These are phyloP conservation scores for Mionectes macconnelli DNA, from an alignment of 2,113 vertebrate species.

Conservation along the genomic window DNA sequence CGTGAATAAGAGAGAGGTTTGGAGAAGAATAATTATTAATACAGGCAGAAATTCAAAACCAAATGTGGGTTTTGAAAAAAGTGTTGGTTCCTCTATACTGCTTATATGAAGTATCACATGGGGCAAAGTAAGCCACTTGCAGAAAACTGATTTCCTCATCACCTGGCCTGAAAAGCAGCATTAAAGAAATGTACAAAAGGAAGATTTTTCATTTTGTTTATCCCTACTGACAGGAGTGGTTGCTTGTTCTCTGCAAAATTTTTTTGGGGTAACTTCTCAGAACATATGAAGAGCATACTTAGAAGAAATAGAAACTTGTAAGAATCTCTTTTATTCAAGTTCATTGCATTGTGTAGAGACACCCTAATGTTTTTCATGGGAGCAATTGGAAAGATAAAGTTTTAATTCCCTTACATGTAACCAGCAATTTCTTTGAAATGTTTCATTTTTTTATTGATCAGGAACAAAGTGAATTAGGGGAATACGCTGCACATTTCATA, in stretches of 20 bases:
- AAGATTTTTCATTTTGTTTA: neutral
- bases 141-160: neutral
- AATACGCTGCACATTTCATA: neutral
- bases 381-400: neutral
- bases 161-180: neutral
- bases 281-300: neutral
- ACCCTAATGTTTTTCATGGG: neutral
- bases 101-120: neutral
- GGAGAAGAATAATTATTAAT: neutral
- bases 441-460: neutral
- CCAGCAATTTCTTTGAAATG: neutral
- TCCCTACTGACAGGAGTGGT: no score
- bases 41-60: neutral
- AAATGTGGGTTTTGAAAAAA: neutral
- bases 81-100: neutral
- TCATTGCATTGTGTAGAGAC: neutral
- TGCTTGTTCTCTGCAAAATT: neutral
- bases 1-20: neutral
- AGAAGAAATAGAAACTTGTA: neutral
- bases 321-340: neutral
- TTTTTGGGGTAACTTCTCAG: neutral
- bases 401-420: neutral
- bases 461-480: neutral
- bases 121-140: neutral
- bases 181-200: neutral